Evolutionary conservation across 1,140 invertebrate genomes (phyloP), one percentile per base, ranked within the genome.

Genomic region (Camponotus floridanus): DNA sequence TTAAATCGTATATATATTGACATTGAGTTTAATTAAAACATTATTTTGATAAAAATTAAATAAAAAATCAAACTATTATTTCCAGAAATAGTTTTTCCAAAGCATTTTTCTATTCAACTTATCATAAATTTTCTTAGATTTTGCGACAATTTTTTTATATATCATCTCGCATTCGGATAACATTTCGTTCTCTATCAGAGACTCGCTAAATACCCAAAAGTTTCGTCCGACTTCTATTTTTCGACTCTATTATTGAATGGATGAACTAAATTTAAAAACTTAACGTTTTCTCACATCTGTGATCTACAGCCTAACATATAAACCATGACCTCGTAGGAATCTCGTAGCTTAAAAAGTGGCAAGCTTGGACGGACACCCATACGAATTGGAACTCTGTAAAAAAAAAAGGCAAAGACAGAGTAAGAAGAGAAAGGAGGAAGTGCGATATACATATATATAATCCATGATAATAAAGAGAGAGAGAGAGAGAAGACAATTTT

Each of bases 311-410:
- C 64, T 91, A 91, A 90, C 86, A 67, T 9, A 13, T 83, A 87
- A 88, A 76, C 59, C 21, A 85, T 67, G 13, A 85, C 39, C 13
- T 76, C 83, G 59, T 57, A 85, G 74, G 59, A 67, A 94, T 91
- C 91, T 92, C 92, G 94, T 94, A 93, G 94, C 94, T 94, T 94
- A 94, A 18, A 79, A 92, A 90, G 86, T 11, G 73, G 92, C 89
- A 91, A 90, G 85, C 92, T 92, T 91, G 90, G 92, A 93, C 76
- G 90, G 92, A 88, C 87, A 86, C 86, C 88, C 86, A 51, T 86
- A 62, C 76, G 65, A 36, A 59, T 64, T 89, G 91, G 87, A 88
- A 68, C 33, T 73, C 57, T 7, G 45, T 65, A 73, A 33, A 39
- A 31, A 39, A 6, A 57, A 73, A 57, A 9, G 48, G 31, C 26